A percentile compares a stretch with the other conserved stretches of the same genome.
Conservation (phyloP, 2,113 vertebrate genomes). For the Passer montanus region DNA sequence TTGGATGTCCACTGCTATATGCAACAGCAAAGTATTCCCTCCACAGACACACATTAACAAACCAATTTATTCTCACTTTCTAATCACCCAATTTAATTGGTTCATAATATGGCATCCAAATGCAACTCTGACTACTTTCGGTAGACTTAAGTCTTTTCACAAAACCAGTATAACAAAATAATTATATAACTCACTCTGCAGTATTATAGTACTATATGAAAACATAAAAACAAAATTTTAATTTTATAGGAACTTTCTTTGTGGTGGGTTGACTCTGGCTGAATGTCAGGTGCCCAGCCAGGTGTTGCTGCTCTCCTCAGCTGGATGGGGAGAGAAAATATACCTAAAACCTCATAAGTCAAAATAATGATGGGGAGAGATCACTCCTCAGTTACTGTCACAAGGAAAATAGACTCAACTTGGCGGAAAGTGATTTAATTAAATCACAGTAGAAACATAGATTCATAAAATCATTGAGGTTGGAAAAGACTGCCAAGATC, state of each 20-base stretch:
- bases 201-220: neutral
- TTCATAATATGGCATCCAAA: neutral
- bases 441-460: neutral
- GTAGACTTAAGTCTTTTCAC: neutral
- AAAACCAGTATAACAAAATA: neutral
- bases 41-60: neutral
- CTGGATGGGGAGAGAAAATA: neutral
- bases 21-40: neutral
- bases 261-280: neutral
- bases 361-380: neutral
- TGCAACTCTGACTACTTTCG: neutral
- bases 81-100: neutral
- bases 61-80: slow-evolving; percentile 25
- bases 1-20: neutral
- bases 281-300: neutral
- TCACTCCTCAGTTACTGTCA: neutral
- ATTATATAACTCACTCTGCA: neutral
- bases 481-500: neutral
- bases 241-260: neutral
- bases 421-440: neutral
- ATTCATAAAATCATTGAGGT: neutral
- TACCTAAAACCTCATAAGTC: neutral
- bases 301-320: neutral
- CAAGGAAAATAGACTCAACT: neutral
- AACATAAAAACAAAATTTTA: neutral